These are phyloP conservation scores for Hydrochoerus hydrochaeris DNA, from an alignment of 2,113 vertebrate species.

Conservation along the genomic window DNA sequence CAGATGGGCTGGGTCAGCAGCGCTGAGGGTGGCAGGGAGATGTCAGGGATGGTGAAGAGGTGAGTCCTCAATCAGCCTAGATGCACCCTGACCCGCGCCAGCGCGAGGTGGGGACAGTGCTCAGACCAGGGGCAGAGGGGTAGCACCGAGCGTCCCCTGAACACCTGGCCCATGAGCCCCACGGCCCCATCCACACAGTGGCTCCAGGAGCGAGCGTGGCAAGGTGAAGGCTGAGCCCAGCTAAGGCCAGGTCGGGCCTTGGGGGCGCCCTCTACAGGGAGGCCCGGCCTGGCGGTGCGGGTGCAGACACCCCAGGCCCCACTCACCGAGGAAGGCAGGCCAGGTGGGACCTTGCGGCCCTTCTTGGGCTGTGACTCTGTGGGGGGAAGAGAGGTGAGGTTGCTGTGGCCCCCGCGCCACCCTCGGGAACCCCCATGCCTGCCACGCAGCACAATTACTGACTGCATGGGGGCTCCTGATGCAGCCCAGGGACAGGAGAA, in stretches of 20 bases:
- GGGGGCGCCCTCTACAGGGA: too few species aligned
- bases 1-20: not conserved
- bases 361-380: conserved; percentile 97
- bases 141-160: not conserved
- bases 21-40: not conserved
- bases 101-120: not conserved
- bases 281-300: too few species aligned
- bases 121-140: not conserved
- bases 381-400: not conserved
- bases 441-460: too few species aligned
- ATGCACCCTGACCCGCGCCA: not conserved
- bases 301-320: not conserved
- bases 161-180: not conserved
- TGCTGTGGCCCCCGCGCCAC: not conserved
- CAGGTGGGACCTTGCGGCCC: conserved; percentile 97
- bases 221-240: rapidly evolving
- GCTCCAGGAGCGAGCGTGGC: not conserved
- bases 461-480: not conserved
- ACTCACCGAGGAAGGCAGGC: conserved; percentile 98
- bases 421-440: not conserved
- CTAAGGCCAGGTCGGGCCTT: not conserved
- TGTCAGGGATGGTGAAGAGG: not conserved
- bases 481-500: not conserved
- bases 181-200: too few species aligned
- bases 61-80: not conserved